These are phyloP conservation scores for Ciconia maguari DNA, from an alignment of 2,113 vertebrate species.

Conservation along the genomic window DNA sequence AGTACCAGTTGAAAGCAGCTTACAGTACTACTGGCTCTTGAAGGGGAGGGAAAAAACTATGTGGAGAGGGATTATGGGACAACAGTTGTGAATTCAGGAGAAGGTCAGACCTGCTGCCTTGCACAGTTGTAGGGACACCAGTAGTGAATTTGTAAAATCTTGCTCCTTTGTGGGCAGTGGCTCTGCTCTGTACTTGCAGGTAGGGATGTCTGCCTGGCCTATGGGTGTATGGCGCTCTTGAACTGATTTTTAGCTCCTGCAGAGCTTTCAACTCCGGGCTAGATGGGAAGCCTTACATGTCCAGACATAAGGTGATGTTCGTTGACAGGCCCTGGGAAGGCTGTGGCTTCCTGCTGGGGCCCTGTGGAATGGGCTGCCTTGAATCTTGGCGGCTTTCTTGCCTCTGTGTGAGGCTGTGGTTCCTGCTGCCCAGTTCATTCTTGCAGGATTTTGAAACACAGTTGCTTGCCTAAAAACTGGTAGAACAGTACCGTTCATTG, in stretches of 20 bases:
- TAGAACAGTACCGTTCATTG: fast-evolving
- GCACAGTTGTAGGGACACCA: not conserved
- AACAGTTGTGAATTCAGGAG: not conserved
- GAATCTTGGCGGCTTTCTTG: not conserved
- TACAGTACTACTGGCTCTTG: not conserved
- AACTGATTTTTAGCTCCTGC: not conserved
- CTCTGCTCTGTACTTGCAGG: not conserved
- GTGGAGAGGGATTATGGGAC: not conserved
- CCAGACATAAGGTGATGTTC: not conserved
- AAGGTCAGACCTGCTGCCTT: not conserved
- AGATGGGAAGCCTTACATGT: fast-evolving
- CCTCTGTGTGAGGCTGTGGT: not conserved
- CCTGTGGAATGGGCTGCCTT: not conserved
- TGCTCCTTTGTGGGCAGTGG: not conserved
- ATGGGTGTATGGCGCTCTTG: not conserved
- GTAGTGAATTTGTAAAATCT: not conserved
- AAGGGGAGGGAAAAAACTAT: not conserved
- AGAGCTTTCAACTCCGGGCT: not conserved
- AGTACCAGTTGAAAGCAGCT: not conserved
- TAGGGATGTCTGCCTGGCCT: not conserved
- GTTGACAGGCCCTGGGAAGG: not conserved
- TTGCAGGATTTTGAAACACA: not conserved
- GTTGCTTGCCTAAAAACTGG: not conserved
- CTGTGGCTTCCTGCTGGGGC: not conserved
- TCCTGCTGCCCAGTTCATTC: not conserved